Base-by-base conservation (phyloP, 2,113 vertebrate species). In the Apteryx owenii region DNA sequence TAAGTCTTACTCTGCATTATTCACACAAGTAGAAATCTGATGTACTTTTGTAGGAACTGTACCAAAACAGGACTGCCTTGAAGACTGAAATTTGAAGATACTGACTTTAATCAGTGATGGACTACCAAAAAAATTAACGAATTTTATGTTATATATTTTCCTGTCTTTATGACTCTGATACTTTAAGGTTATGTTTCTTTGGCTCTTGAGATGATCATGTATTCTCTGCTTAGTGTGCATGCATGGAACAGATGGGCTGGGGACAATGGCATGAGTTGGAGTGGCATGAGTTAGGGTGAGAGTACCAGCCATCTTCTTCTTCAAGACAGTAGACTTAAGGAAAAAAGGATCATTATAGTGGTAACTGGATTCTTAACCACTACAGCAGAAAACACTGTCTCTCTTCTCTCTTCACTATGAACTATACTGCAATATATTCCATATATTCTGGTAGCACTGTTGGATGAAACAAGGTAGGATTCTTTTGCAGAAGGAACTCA, bases 61-160 rank as follows among this genome's bases (percentile, higher is more conserved):
- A 38, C 17, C 23, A 46, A 79, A 61, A 77, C 8, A 85, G 40
- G 80, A 86, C 23, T 51, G 33, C 62, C 36, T 85, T 88, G 77
- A 50, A 29, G 40, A 85, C 36, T 68, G 42, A 89, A 91, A 85
- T 72, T 0, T 65, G 25, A 83, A 82, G 76, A 64, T 50, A 7
- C 11, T 29, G 56, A 86, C 33, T 85, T 78, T 48, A 75, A 40
- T 73, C 31, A 80, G 19, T 19, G 7, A 40, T 26, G 58, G 72
- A 51, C 31, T 42, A 2, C 16, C 54, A 26, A 36, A 69, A 66
- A 79, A 76, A 60, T 0, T 2, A 2, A 12, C 3, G 2, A 61
- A 42, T 2, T 62, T 70, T 65, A 46, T 84, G 20, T 8, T 78
- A 4, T 56, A 10, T 23, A 25, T 84, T 85, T 90, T 81, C 19